Percentiles rank a stretch among this genome's conserved stretches.
Conservation (phyloP, 2,113 vertebrate genomes). For the Paralichthys olivaceus region DNA sequence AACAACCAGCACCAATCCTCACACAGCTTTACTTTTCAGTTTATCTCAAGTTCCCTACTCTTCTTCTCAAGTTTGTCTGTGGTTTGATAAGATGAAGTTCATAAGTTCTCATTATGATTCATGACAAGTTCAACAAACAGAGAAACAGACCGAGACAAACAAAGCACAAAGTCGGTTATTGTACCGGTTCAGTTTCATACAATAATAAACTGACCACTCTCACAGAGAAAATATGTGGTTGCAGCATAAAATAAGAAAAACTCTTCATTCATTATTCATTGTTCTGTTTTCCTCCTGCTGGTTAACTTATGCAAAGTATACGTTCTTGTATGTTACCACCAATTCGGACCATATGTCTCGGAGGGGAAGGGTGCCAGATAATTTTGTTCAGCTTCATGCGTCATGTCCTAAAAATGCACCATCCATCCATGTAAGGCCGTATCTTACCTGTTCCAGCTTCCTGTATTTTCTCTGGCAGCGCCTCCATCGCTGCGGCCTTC, state of each 20-base stretch:
- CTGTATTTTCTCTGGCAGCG: conserved; percentile 47
- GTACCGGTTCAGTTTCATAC: neutral
- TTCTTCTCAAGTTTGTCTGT: neutral
- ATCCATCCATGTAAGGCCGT: conserved; percentile 7
- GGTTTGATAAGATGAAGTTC: neutral
- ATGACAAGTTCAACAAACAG: conserved; percentile 3
- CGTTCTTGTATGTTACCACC: neutral
- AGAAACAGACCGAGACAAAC: neutral
- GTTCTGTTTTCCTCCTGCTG: neutral
- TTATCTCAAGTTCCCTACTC: neutral
- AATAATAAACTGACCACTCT: neutral
- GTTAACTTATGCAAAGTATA: neutral
- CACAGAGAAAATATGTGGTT: too few relatives aligned
- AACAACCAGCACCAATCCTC: too few relatives aligned
- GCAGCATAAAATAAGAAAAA: neutral
- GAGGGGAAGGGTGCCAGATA: neutral
- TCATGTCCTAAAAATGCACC: conserved; percentile 34
- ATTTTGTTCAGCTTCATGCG: neutral
- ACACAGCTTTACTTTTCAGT: neutral
- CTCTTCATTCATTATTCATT: neutral
- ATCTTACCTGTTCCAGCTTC: conserved; percentile 44
- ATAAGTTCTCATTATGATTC: neutral
- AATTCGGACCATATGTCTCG: neutral
- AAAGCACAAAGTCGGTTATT: neutral
- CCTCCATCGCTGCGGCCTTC: conserved; percentile 17